Percentiles rank a stretch among this genome's conserved stretches.
phyloP scores from a whole-genome alignment of 2,797 vertebrate genomes.

The Macropus fuliginosus region DNA sequence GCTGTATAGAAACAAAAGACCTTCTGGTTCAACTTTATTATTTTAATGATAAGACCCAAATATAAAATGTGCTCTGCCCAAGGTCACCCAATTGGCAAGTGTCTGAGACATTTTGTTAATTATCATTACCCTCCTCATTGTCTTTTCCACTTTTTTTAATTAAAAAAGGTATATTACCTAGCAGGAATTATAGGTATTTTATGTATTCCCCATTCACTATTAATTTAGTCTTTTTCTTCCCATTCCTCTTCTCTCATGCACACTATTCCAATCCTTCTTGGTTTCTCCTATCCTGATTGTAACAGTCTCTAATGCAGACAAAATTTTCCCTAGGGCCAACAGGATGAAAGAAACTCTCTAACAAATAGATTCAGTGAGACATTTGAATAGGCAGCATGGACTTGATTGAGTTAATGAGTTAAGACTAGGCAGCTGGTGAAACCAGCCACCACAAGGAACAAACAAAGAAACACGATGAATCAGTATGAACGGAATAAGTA shows the following conservation, averaged over 20 bases:
- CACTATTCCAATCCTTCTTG: neutral
- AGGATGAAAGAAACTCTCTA: conserved; percentile 50
- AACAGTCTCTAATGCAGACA: conserved; percentile 64
- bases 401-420: conserved; percentile 58
- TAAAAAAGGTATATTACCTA: neutral
- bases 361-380: conserved; percentile 75
- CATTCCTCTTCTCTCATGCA: conserved; percentile 24
- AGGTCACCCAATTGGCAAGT: neutral
- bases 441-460: neutral
- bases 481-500: conserved; percentile 55
- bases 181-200: neutral
- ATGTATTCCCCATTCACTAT: neutral
- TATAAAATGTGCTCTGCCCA: neutral
- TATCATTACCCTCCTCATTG: neutral
- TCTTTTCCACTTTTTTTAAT: neutral
- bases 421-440: conserved; percentile 61
- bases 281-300: conserved; percentile 58
- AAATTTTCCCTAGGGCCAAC: conserved; percentile 45
- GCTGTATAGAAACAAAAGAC: neutral
- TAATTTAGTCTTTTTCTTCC: neutral
- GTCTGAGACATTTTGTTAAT: neutral
- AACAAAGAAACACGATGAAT: neutral
- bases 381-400: conserved; percentile 38
- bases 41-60: neutral
- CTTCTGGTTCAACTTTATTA: neutral